These are phyloP conservation scores for Bombus superbus DNA, from an alignment of 1,140 invertebrate species.

Conservation along the genomic window DNA sequence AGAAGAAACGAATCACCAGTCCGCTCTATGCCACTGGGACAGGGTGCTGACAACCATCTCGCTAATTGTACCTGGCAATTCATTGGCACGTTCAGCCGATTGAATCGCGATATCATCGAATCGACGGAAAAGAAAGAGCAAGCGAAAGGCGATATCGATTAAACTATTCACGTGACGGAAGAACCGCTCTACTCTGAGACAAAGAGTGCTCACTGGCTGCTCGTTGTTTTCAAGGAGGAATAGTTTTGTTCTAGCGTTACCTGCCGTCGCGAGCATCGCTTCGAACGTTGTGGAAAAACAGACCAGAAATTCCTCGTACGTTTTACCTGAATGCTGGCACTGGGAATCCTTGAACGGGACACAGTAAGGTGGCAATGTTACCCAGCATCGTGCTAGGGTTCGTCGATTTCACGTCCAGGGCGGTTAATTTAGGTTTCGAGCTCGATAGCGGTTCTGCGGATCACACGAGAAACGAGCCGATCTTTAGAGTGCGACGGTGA, in stretches of 20 bases:
- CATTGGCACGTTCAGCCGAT: not conserved
- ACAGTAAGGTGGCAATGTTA: constrained; percentile 82
- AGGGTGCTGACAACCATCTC: not conserved
- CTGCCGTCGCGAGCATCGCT: not conserved
- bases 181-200: not conserved
- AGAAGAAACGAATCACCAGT: constrained; percentile 42
- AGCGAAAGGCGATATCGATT: constrained; percentile 34
- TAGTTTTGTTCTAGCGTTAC: constrained; percentile 32
- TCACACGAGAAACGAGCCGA: constrained; percentile 43
- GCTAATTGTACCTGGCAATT: not conserved
- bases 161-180: constrained; percentile 16
- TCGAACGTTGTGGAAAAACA: not conserved
- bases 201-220: not conserved
- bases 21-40: constrained; percentile 22
- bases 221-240: not conserved
- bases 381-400: constrained; percentile 71
- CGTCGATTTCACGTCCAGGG: constrained; percentile 80
- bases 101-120: constrained; percentile 11
- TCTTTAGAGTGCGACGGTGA: not conserved
- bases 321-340: constrained; percentile 83
- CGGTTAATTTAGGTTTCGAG: constrained; percentile 83
- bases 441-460: constrained; percentile 83
- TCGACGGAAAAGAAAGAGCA: constrained; percentile 18
- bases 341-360: constrained; percentile 87
- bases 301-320: not conserved